A percentile compares a stretch with the other conserved stretches of the same genome.
phyloP scores from a whole-genome alignment of 1,140 invertebrate genomes.

The Campoletis sonorensis region DNA sequence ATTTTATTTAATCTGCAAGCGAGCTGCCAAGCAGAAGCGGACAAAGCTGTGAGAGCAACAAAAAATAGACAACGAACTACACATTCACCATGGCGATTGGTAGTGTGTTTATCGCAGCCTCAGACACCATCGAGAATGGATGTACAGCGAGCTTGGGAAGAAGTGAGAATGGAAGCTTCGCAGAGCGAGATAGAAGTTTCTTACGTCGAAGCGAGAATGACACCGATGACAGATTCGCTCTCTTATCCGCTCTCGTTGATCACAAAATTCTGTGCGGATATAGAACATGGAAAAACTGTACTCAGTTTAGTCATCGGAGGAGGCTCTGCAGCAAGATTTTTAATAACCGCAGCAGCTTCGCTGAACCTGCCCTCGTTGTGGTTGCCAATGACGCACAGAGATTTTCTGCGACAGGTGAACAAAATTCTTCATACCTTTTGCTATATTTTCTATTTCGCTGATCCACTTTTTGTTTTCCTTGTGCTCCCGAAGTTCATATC shows the following conservation, averaged over 20 bases:
- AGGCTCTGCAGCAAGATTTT: conserved; percentile 71
- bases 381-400: conserved; percentile 72
- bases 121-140: conserved; percentile 68
- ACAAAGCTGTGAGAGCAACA: conserved; percentile 60
- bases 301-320: conserved; percentile 71
- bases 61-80: conserved; percentile 57
- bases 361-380: conserved; percentile 72
- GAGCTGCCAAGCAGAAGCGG: conserved; percentile 52
- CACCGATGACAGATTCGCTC: conserved; percentile 60
- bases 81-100: conserved; percentile 69
- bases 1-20: conserved; percentile 48
- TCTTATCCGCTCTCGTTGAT: conserved; percentile 71
- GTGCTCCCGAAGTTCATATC: no score
- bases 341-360: conserved; percentile 70
- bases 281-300: conserved; percentile 69
- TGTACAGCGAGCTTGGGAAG: conserved; percentile 72
- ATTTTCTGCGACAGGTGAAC: conserved; percentile 71
- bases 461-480: no score
- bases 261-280: conserved; percentile 71
- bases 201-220: conserved; percentile 68
- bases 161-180: conserved; percentile 67
- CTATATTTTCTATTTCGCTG: no score
- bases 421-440: background rate
- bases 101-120: conserved; percentile 70
- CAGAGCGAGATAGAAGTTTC: conserved; percentile 71